Evolutionary conservation across 2,797 vertebrate species (phyloP).

Genomic region (Rhabdophis nuchalis): DNA sequence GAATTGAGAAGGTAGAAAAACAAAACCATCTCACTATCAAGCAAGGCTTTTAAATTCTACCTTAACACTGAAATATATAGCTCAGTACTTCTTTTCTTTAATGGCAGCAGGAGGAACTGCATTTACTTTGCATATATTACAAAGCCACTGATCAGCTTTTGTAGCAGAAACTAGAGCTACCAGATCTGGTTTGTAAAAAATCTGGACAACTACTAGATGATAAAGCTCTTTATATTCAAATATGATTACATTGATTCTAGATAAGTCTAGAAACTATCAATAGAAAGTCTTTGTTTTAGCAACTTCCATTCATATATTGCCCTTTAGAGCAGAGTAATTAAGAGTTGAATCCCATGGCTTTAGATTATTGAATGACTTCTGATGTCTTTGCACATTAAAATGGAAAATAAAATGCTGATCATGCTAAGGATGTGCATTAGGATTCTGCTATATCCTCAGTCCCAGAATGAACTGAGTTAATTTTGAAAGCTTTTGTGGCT

Average conservation of each 20-base stretch:
- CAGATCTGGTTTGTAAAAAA: neutral
- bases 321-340: neutral
- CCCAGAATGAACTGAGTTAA: neutral
- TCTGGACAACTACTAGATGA: neutral
- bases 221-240: neutral
- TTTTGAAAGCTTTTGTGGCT: neutral
- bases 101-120: neutral
- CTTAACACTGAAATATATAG: neutral
- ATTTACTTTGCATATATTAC: neutral
- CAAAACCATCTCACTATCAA: neutral
- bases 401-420: neutral
- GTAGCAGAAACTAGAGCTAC: neutral
- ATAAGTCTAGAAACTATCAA: neutral
- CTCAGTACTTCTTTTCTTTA: neutral
- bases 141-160: neutral
- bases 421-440: neutral
- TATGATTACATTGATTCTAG: neutral
- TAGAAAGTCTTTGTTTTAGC: neutral
- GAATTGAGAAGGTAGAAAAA: neutral
- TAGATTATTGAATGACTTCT: neutral
- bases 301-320: neutral
- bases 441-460: neutral
- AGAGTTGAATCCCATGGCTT: neutral
- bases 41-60: neutral
- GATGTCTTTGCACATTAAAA: neutral